Base-by-base conservation (phyloP, 2,888 invertebrate genomes). In the Ichneumoninae sp. region DNA sequence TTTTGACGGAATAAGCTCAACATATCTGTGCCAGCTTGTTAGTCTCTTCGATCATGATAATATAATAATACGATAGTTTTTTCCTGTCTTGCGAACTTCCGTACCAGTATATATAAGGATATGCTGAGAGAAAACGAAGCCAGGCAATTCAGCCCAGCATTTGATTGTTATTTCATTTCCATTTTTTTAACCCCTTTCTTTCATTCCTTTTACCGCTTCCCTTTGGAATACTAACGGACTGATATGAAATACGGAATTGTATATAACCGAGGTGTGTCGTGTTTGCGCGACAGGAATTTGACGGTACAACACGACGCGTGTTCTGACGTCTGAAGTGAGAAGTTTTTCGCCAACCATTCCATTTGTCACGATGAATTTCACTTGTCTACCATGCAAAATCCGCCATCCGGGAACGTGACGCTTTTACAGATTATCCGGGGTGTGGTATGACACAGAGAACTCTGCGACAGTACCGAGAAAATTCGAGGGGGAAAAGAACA, bases 251-350 rank as follows among this genome's bases (percentile, higher is more conserved):
- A 30, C 26, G 44, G 3, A 68, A 47, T 69, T 62, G 44, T 33
- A 47, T 68, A 36, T n/a, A 26, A 62, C 16, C 6, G 19, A 26
- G 69, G 26, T 52, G 16, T 52, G 22, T 16, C n/a, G 72, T 47
- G 44, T 44, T 60, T 7, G 57, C 19, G 19, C 30, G 75, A 80
- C 69, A 47, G 47, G 0, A 50, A 50, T 52, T 60, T 74, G 72
- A 72, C 68, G 69, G 52, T 68, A 40, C 62, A 71, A 65, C 10
- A 3, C 5, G 30, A 30, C 62, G 40, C 33, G 36, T 65, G 30
- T 26, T 54, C 68, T 57, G 65, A 30, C 47, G 50, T 54, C 66
- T 80, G 83, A 83, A 80, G 80, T 71, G 66, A 47, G 80, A 54
- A 66, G 79, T 75, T 79, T 75, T 75, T 26, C 44, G 16, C 33